Conservation (phyloP, 2,888 invertebrate genomes). For the Andrena marginata region DNA sequence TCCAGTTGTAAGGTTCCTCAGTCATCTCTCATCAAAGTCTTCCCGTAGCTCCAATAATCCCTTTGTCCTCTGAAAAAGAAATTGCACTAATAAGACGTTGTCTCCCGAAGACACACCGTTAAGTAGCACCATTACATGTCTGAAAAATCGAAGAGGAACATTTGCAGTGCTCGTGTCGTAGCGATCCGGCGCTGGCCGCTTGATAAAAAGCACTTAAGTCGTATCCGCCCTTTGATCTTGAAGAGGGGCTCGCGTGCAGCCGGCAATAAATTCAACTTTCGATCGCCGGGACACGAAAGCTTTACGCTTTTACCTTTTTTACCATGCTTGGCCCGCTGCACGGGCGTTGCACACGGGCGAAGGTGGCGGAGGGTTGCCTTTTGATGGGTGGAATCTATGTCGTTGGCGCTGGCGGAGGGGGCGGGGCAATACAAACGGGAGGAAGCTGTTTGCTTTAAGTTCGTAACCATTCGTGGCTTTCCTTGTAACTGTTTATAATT, state of each 20-base stretch:
- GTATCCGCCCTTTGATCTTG: slow-evolving; percentile 71
- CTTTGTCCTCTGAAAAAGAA: not conserved
- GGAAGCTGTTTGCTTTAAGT: too few relatives aligned
- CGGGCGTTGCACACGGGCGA: not conserved
- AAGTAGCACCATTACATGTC: not conserved
- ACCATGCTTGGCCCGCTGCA: not conserved
- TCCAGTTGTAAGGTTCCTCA: too few relatives aligned
- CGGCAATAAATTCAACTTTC: slow-evolving; percentile 68
- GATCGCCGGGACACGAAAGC: slow-evolving; percentile 56
- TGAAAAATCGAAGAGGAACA: not conserved
- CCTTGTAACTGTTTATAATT: too few relatives aligned
- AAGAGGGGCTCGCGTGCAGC: slow-evolving; percentile 65
- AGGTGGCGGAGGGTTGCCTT: not conserved
- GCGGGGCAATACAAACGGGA: too few relatives aligned
- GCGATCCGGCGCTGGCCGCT: slow-evolving; percentile 54
- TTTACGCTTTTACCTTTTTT: slow-evolving; percentile 47
- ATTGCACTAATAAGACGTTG: not conserved
- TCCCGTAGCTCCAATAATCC: not conserved
- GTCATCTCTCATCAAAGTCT: too few relatives aligned
- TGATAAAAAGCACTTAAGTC: slow-evolving; percentile 72
- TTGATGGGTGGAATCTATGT: too few relatives aligned
- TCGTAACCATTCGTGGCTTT: too few relatives aligned
- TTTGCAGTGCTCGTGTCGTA: slow-evolving; percentile 33
- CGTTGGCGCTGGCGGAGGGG: too few relatives aligned
- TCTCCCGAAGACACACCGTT: not conserved